Conservation (phyloP, 2,888 invertebrate genomes). For the Limnephilus rhombicus region DNA sequence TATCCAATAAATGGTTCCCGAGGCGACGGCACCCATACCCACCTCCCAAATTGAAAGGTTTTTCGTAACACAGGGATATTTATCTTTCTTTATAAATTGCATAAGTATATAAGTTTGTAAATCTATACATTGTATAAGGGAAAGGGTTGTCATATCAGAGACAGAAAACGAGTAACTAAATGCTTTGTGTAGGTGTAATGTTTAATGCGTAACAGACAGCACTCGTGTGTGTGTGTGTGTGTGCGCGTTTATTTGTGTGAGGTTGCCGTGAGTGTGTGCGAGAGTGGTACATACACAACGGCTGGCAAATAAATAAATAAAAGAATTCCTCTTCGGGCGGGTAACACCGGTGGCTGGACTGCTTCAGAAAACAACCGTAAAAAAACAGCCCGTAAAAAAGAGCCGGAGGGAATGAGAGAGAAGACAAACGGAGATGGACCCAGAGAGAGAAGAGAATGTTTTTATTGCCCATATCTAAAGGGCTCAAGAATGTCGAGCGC, state of each 20-base stretch:
- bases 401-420: constrained; percentile 10
- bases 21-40: too few species aligned
- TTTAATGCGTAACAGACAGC: not conserved
- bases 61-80: not conserved
- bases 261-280: not conserved
- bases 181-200: not conserved
- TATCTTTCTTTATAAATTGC: not conserved
- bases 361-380: constrained; percentile 74
- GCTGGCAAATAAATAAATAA: constrained; percentile 59
- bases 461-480: constrained; percentile 53
- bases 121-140: not conserved
- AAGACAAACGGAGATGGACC: not conserved
- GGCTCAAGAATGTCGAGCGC: constrained; percentile 42
- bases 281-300: constrained; percentile 43
- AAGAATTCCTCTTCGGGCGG: constrained; percentile 68
- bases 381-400: constrained; percentile 42
- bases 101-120: not conserved
- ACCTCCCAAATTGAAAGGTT: too few species aligned
- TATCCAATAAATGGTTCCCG: too few species aligned
- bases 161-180: not conserved
- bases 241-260: not conserved
- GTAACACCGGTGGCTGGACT: constrained; percentile 78
- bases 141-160: not conserved
- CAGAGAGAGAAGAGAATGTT: constrained; percentile 39
- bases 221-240: not conserved